Conservation (phyloP, 2,888 invertebrate genomes). For the Torymus aiolomorphi region DNA sequence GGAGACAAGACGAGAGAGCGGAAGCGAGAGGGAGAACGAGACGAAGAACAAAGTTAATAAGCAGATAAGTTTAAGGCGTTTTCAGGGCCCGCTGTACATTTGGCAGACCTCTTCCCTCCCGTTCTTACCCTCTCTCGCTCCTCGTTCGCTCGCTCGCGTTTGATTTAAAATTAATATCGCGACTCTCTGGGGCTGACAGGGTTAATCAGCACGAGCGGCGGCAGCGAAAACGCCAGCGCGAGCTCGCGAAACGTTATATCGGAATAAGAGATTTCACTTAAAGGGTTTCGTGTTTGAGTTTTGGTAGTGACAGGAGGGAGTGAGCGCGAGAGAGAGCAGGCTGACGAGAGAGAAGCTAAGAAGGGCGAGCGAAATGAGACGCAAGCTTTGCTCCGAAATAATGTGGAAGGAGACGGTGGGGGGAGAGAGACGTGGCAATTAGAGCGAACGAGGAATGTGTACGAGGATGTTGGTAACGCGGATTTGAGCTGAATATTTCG, state of each 20-base stretch:
- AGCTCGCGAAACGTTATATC: conserved; percentile 69
- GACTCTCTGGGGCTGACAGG: conserved; percentile 75
- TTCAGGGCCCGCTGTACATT: conserved; percentile 51
- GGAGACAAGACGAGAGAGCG: not conserved
- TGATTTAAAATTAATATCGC: conserved; percentile 75
- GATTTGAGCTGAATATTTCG: no score
- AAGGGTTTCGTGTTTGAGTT: conserved; percentile 76
- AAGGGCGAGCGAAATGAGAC: conserved; percentile 45
- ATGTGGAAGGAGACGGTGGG: not conserved
- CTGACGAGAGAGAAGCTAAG: conserved; percentile 39
- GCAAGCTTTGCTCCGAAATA: conserved; percentile 30
- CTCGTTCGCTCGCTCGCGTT: conserved; percentile 55
- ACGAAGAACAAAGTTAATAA: conserved; percentile 55
- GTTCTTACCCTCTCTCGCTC: conserved; percentile 16
- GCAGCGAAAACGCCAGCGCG: conserved; percentile 61
- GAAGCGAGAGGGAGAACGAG: not conserved
- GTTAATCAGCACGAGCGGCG: conserved; percentile 70
- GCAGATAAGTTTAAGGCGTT: conserved; percentile 57
- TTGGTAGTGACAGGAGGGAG: conserved; percentile 74
- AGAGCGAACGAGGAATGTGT: no score
- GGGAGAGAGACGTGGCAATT: no score
- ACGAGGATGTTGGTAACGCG: no score
- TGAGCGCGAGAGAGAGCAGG: conserved; percentile 59
- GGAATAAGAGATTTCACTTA: conserved; percentile 76
- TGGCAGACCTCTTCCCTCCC: conserved; percentile 13